Base-by-base conservation (phyloP, 2,797 vertebrate species). In the Halcyon smyrnensis region DNA sequence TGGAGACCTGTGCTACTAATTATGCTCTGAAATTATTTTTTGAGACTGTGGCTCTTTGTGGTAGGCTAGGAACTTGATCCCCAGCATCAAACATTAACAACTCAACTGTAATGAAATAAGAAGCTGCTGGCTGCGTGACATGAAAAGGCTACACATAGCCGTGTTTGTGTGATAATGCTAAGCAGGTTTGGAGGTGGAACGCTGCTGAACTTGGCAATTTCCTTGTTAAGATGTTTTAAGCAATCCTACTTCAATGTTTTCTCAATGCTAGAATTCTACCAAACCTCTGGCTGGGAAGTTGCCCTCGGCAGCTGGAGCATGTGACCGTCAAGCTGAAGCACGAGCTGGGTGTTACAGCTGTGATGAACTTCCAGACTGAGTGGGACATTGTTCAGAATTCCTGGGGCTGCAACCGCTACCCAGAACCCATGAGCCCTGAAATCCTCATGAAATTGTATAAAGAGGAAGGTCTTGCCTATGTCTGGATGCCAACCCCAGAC, bases 321-420 rank as follows among this genome's bases (percentile, higher is more conserved):
- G 98, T 99, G 92, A 99, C 98, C 1, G 94, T 99, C 73, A 99
- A 99, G 97, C 97, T 99, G 98, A 99, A 99, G 98, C 97, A 99
- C 1, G 99, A 99, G 63, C 86, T 99, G 97, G 98, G 99, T 54
- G 73, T 99, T 75, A 99, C 99, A 0, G 99, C 99, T 3, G 98
- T 99, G 82, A 99, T 99, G 98, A 99, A 99, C 98, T 99, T 99
- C 97, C 99, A 99, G 98, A 99, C 99, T 0, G 99, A 99, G 89
- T 98, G 98, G 98, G 99, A 99, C 59, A 97, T 99, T 76, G 93
- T 98, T 28, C 99, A 99, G 97, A 99, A 99, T 97, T 99, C 98
- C 11, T 97, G 97, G 15, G 99, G 99, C 86, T 99, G 99, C 97
- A 98, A 99, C 84, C 98, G 97, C 79, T 98, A 98, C 96, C 96